Conservation (phyloP, 2,113 vertebrate genomes). For the Baryphthengus martii region DNA sequence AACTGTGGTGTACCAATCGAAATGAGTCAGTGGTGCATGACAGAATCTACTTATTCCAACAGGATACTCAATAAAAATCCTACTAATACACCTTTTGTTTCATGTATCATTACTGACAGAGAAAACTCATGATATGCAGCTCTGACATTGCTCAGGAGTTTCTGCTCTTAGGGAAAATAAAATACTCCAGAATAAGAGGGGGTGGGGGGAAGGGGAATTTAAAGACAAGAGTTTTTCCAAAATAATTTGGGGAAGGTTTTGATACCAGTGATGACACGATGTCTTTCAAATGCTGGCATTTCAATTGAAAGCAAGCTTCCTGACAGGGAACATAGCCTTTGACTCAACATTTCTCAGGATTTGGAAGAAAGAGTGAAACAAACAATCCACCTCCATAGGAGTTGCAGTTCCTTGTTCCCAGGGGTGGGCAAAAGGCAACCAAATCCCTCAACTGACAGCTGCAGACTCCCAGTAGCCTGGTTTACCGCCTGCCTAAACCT, state of each 20-base stretch:
- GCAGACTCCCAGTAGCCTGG: not conserved
- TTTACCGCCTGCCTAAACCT: not conserved
- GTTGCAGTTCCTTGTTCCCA: not conserved
- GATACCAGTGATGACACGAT: not conserved
- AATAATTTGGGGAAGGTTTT: not conserved
- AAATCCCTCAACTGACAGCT: not conserved
- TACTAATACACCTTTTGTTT: not conserved
- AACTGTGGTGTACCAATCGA: constrained; percentile 57
- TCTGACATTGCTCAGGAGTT: not conserved
- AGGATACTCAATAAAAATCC: constrained; percentile 44
- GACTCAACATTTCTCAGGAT: not conserved
- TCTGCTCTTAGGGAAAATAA: not conserved
- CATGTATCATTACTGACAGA: not conserved
- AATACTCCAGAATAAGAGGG: not conserved
- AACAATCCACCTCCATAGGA: not conserved
- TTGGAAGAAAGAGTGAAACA: not conserved
- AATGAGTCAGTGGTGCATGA: constrained; percentile 58
- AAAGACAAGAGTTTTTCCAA: not conserved
- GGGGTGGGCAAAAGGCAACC: not conserved
- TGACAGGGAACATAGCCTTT: not conserved
- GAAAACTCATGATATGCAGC: not conserved
- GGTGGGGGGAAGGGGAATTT: not conserved
- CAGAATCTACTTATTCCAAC: constrained; percentile 56
- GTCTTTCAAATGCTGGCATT: not conserved
- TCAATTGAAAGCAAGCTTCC: not conserved